Evolutionary conservation across 2,113 vertebrate species (phyloP).

Genomic region (Cavia porcellus): DNA sequence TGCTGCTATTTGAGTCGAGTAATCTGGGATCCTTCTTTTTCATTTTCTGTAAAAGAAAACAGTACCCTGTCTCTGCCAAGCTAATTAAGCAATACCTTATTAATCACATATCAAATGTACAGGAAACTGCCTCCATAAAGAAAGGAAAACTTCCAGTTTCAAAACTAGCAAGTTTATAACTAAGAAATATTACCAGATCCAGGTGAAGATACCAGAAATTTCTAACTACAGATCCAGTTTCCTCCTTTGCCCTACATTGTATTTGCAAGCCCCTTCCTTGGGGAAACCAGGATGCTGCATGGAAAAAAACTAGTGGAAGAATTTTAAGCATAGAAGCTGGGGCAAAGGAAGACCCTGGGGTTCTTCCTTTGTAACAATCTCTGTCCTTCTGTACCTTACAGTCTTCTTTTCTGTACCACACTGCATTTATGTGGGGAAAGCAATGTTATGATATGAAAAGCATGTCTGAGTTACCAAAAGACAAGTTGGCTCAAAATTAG

Average conservation of each 20-base stretch:
- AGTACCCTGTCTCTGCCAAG: not conserved
- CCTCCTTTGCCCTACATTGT: too few species aligned
- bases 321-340: not conserved
- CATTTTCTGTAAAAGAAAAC: slow-evolving; percentile 52
- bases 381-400: too few species aligned
- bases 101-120: not conserved
- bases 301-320: not conserved
- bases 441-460: too few species aligned
- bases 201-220: not conserved
- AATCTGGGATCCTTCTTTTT: not conserved
- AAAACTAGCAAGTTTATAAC: not conserved
- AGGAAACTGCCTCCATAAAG: not conserved
- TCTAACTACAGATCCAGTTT: not conserved
- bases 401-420: too few species aligned
- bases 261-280: not conserved
- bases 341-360: not conserved
- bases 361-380: too few species aligned
- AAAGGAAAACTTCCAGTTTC: not conserved
- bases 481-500: too few species aligned
- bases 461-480: too few species aligned
- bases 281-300: not conserved
- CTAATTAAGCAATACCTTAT: not conserved
- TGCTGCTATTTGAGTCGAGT: not conserved
- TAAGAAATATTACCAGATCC: not conserved
- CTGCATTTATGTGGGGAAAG: too few species aligned